A percentile compares a stretch with the other conserved stretches of the same genome.
Evolutionary conservation across 2,113 vertebrate genomes (phyloP).

Genomic region (Suricata suricatta): DNA sequence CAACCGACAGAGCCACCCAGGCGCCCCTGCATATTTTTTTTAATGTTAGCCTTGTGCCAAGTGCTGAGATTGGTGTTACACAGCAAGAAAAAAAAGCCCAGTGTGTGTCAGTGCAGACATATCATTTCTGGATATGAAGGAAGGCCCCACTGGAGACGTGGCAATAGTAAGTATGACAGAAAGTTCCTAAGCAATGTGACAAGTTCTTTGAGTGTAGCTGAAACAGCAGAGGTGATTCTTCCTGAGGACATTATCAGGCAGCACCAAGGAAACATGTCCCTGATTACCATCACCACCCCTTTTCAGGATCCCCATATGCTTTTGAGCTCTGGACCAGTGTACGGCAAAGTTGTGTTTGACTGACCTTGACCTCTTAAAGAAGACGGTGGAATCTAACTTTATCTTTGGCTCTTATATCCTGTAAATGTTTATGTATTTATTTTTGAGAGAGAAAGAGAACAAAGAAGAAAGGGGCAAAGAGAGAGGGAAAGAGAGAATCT

Average conservation of each 20-base stretch:
- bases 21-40: not conserved
- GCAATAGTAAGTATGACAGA: constrained; percentile 91
- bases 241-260: constrained; percentile 95
- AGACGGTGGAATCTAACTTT: constrained; percentile 73
- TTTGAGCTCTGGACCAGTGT: constrained; percentile 79
- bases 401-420: constrained; percentile 20
- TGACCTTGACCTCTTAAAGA: constrained; percentile 62
- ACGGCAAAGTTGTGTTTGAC: constrained; percentile 55
- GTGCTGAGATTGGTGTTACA: not conserved
- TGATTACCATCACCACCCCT: constrained; percentile 96
- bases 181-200: constrained; percentile 96
- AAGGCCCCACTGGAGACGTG: constrained; percentile 92
- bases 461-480: too few relatives aligned
- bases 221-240: constrained; percentile 97
- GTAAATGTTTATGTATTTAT: not conserved
- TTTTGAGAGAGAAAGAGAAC: too few relatives aligned
- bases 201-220: constrained; percentile 95
- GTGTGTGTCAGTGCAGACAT: not conserved
- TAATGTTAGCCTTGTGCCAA: not conserved
- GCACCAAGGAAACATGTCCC: constrained; percentile 97
- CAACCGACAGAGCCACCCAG: too few relatives aligned
- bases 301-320: constrained; percentile 83
- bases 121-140: constrained; percentile 86
- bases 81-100: not conserved
- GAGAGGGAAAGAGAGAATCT: too few relatives aligned